phyloP scores from a whole-genome alignment of 2,113 vertebrate genomes.

The Tyto alba region DNA sequence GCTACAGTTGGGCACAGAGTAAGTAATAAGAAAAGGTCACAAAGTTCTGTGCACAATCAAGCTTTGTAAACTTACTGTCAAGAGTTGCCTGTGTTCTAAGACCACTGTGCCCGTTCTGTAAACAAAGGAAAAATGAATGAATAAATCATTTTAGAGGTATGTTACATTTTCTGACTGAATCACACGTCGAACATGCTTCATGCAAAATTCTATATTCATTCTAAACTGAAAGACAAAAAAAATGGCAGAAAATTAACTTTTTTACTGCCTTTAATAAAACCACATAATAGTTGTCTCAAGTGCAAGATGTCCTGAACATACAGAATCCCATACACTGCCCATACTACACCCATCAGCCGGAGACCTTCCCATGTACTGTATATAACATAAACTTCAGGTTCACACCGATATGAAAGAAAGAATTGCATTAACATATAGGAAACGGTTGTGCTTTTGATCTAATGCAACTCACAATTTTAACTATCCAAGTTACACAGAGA shows the following conservation, averaged over 20 bases:
- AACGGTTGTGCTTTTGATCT: constrained; percentile 55
- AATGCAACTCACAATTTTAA: constrained; percentile 58
- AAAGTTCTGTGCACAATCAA: background rate
- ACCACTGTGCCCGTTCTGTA: constrained; percentile 86
- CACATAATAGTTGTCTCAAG: background rate
- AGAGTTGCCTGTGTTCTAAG: constrained; percentile 80
- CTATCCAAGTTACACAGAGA: constrained; percentile 61
- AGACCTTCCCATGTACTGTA: constrained; percentile 2
- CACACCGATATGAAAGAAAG: constrained; percentile 23
- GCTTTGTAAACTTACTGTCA: constrained; percentile 82
- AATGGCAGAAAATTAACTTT: background rate
- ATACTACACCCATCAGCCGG: background rate
- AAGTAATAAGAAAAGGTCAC: background rate
- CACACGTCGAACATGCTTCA: background rate
- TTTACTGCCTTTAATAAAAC: background rate
- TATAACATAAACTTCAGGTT: background rate
- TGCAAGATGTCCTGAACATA: constrained; percentile 4
- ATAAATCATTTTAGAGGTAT: background rate
- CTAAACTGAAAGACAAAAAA: background rate
- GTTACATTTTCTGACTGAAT: background rate
- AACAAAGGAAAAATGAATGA: constrained; percentile 38
- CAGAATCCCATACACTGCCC: background rate
- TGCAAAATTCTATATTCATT: background rate
- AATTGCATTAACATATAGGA: constrained; percentile 43
- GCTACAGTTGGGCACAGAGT: background rate